Conservation (phyloP, 2,888 invertebrate genomes). For the Oxycera nigricornis region DNA sequence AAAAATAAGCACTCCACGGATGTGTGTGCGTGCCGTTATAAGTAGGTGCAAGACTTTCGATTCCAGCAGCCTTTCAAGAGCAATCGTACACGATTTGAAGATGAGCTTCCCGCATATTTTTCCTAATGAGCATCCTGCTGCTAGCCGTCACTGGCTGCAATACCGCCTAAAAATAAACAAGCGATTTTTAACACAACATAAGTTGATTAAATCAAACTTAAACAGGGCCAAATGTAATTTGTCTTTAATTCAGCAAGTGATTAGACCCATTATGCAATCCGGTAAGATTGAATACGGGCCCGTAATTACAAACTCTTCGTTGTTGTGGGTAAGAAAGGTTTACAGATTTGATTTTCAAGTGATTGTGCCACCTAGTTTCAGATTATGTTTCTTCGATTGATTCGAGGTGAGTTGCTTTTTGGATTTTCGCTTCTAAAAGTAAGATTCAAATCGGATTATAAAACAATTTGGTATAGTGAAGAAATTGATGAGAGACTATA, state of each 20-base stretch:
- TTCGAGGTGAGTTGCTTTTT: too few species aligned
- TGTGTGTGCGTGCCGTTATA: neutral
- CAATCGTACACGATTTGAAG: neutral
- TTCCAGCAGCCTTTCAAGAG: neutral
- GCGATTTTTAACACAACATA: neutral
- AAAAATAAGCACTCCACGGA: too few species aligned
- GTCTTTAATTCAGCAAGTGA: neutral
- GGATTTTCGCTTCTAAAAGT: too few species aligned
- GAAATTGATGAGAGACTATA: too few species aligned
- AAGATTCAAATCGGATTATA: too few species aligned
- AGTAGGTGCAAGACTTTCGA: neutral
- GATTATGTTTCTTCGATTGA: too few species aligned
- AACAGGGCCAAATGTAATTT: neutral
- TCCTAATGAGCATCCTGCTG: slow-evolving; percentile 2
- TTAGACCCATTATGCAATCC: neutral
- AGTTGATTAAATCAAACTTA: neutral
- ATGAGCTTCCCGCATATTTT: neutral
- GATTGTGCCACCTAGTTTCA: too few species aligned
- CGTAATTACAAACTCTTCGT: neutral
- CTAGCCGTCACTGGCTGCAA: neutral
- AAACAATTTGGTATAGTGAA: too few species aligned
- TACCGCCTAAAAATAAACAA: neutral
- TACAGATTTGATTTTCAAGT: too few species aligned
- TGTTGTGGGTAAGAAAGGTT: too few species aligned
- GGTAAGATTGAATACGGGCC: neutral